A percentile compares a stretch with the other conserved stretches of the same genome.
Conservation (phyloP, 2,888 invertebrate genomes). For the Drosophila helvetica region DNA sequence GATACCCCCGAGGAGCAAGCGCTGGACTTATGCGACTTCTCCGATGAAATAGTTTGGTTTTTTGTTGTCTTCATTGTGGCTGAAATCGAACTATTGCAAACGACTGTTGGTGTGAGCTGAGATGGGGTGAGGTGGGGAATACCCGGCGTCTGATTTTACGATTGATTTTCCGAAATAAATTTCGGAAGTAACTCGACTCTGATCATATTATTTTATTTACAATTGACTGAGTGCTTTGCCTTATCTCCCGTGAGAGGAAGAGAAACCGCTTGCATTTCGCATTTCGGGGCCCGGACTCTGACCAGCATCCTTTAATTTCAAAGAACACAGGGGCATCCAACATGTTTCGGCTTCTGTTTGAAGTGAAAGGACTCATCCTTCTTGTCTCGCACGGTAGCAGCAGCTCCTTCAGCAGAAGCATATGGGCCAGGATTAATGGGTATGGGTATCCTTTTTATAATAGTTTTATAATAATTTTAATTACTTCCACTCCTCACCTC, state of each 20-base stretch:
- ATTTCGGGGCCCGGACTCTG: neutral
- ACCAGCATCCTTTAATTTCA: too few relatives aligned
- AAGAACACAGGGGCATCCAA: too few relatives aligned
- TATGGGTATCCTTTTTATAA: too few relatives aligned
- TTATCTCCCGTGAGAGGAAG: neutral
- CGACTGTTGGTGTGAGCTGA: too few relatives aligned
- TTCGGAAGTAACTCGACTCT: neutral
- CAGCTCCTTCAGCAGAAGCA: too few relatives aligned
- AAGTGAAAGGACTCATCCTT: too few relatives aligned
- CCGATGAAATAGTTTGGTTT: slow-evolving; percentile 10
- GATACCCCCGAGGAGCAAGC: neutral
- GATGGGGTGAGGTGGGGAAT: too few relatives aligned
- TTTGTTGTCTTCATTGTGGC: slow-evolving; percentile 21
- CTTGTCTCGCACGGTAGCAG: too few relatives aligned
- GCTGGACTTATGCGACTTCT: neutral
- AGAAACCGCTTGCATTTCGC: slow-evolving; percentile 20
- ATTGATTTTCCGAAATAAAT: neutral
- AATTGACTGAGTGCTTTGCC: neutral
- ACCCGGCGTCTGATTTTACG: slow-evolving; percentile 1
- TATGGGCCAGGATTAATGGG: too few relatives aligned
- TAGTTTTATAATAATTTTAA: too few relatives aligned
- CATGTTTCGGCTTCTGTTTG: too few relatives aligned
- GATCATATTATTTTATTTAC: neutral
- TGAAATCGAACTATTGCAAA: neutral
- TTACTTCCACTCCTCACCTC: too few relatives aligned